A percentile compares a stretch with the other conserved stretches of the same genome.
Conservation (phyloP, 2,113 vertebrate species). For the Macheiramphus alcinus region DNA sequence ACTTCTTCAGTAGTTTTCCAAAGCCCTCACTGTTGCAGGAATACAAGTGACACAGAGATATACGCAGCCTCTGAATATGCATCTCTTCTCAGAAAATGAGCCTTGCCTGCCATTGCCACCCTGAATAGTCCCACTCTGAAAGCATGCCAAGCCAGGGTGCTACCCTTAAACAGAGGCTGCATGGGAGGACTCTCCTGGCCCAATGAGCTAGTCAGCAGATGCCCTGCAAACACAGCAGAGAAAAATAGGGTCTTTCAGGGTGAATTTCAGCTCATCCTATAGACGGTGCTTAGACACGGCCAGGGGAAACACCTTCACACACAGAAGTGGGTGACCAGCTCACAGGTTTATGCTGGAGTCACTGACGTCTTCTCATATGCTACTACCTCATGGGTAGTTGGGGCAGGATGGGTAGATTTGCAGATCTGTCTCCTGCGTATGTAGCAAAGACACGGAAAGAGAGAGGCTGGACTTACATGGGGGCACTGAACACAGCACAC, state of each 20-base stretch:
- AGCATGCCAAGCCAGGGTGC: background rate
- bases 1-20: background rate
- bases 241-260: background rate
- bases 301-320: background rate
- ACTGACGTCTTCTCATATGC: background rate
- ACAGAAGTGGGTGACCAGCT: background rate
- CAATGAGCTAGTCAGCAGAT: too few species aligned
- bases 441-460: background rate
- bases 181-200: background rate
- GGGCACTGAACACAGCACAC: background rate
- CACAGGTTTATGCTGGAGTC: background rate
- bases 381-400: background rate
- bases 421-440: background rate
- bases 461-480: background rate
- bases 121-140: background rate
- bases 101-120: background rate
- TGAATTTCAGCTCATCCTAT: background rate
- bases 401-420: background rate
- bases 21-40: background rate
- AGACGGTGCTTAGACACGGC: background rate
- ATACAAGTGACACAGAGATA: background rate
- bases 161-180: background rate
- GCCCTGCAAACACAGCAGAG: background rate
- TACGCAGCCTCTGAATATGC: background rate
- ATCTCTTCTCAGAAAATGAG: background rate